Percentiles rank a stretch among this genome's conserved stretches.
phyloP scores from a whole-genome alignment of 2,797 vertebrate species.

The Vipera ursinii region DNA sequence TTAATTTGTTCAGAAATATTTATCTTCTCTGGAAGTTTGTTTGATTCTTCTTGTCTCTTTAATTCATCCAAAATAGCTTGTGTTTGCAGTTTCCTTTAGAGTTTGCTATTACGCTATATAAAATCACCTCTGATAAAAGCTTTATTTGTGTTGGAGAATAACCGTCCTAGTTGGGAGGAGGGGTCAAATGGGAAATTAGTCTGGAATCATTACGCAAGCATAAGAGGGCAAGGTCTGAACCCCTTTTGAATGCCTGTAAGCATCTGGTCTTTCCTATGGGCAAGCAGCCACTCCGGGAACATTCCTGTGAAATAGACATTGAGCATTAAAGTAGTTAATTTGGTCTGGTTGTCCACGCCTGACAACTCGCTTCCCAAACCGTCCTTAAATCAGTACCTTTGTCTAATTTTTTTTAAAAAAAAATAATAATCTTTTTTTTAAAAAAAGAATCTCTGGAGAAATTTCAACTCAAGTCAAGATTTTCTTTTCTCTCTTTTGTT shows the following conservation, averaged over 20 bases:
- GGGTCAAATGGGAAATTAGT: not conserved
- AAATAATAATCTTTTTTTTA: not conserved
- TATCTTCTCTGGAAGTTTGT: not conserved
- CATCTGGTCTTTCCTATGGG: not conserved
- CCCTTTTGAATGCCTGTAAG: not conserved
- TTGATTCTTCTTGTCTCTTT: not conserved
- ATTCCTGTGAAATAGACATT: not conserved
- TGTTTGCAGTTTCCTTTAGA: not conserved
- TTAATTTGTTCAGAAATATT: not conserved
- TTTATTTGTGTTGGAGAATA: not conserved
- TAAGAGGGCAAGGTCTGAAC: not conserved
- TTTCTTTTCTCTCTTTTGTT: not conserved
- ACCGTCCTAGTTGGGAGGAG: not conserved
- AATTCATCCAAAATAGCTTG: not conserved
- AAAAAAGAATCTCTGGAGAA: not conserved
- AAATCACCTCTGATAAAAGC: not conserved
- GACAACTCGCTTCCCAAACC: not conserved
- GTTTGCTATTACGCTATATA: not conserved
- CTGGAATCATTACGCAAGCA: not conserved
- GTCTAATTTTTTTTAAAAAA: not conserved
- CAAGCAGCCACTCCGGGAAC: not conserved
- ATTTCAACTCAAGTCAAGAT: not conserved
- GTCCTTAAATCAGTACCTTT: not conserved
- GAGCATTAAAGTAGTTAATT: not conserved
- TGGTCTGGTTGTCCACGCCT: not conserved